A percentile compares a stretch with the other conserved stretches of the same genome.
Evolutionary conservation across 92 coral and sea anemone species (phyloP).

Genomic region (Phenganax marumi): DNA sequence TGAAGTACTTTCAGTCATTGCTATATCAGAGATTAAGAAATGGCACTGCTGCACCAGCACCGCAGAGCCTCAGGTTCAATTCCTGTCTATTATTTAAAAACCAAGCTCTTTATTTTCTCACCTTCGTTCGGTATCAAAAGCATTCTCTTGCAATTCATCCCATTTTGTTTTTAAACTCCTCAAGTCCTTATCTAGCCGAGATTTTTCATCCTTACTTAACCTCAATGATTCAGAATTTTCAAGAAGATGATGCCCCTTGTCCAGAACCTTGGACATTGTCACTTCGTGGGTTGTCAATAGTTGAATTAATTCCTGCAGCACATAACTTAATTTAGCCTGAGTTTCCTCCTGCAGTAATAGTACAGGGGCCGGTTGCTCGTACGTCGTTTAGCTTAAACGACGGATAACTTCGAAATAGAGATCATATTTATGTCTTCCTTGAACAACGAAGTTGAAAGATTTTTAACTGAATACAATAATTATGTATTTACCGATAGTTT

Average conservation of each 20-base stretch:
- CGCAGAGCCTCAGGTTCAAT: background rate
- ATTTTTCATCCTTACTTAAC: constrained; percentile 17
- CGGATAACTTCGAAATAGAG: too few species aligned
- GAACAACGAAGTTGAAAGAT: too few species aligned
- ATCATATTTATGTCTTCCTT: too few species aligned
- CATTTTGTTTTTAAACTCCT: constrained; percentile 19
- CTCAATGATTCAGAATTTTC: constrained; percentile 23
- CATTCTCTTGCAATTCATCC: constrained; percentile 37
- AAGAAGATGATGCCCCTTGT: constrained; percentile 15
- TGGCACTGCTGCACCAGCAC: background rate
- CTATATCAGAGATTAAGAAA: background rate
- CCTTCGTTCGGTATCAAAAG: constrained; percentile 45
- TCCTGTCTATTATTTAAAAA: background rate
- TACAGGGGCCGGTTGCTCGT: too few species aligned
- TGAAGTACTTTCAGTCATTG: background rate
- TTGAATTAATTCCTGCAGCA: constrained; percentile 25
- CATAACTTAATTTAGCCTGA: too few species aligned
- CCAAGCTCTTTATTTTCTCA: background rate
- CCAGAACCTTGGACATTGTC: constrained; percentile 30
- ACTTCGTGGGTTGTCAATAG: constrained; percentile 21
- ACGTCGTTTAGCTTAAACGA: too few species aligned
- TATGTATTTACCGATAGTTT: too few species aligned
- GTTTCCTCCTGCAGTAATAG: too few species aligned
- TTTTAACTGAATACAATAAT: too few species aligned
- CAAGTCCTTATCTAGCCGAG: constrained; percentile 19